Evolutionary conservation across 2,797 vertebrate species (phyloP).

Genomic region (Chiroxiphia lanceolata): DNA sequence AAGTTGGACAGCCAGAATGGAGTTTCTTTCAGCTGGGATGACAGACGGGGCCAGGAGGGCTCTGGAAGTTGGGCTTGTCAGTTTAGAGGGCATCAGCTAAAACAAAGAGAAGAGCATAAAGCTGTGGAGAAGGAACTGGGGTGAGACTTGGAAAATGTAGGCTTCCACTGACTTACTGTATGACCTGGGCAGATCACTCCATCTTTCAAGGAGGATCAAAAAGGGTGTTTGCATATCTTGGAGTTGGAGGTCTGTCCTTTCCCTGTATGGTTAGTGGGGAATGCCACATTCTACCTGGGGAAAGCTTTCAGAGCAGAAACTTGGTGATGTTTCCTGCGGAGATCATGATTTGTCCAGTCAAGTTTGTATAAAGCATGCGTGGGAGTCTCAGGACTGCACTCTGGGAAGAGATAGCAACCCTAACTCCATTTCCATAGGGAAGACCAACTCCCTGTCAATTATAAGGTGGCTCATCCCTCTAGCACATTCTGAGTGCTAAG

Average conservation of each 20-base stretch:
- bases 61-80: slow-evolving; percentile 17
- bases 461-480: not conserved
- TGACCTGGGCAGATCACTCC: accelerated
- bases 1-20: slow-evolving; percentile 37
- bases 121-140: not conserved
- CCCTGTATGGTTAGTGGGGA: not conserved
- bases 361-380: accelerated
- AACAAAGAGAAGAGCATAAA: slow-evolving; percentile 1
- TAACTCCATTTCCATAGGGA: not conserved
- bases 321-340: not conserved
- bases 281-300: not conserved
- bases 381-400: not conserved
- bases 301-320: not conserved
- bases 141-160: accelerated
- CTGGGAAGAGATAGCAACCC: not conserved
- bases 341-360: accelerated
- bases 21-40: slow-evolving; percentile 37
- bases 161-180: not conserved
- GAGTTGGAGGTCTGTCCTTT: not conserved
- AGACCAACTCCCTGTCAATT: not conserved
- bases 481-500: accelerated
- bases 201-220: not conserved
- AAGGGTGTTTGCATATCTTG: not conserved
- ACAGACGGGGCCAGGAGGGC: slow-evolving; percentile 42
- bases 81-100: slow-evolving; percentile 16